Evolutionary conservation across 2,888 invertebrate genomes (phyloP).

Genomic region (Leptinotarsa haldemani): DNA sequence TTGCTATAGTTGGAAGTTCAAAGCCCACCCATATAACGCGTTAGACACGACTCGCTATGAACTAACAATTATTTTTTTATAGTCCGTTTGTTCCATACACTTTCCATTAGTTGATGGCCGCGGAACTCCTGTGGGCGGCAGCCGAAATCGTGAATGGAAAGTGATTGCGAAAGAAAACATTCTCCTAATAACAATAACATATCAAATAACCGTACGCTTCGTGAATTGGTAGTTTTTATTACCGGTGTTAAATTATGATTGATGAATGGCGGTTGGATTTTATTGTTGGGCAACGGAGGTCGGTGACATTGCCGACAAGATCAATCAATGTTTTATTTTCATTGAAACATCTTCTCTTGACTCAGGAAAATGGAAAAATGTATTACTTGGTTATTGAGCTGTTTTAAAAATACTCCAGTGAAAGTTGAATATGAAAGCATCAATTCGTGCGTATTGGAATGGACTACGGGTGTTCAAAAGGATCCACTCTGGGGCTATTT

Average conservation of each 20-base stretch:
- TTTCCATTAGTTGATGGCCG: neutral
- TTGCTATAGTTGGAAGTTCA: no score
- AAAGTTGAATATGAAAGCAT: no score
- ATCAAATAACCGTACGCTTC: slow-evolving; percentile 2
- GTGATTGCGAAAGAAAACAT: slow-evolving; percentile 25
- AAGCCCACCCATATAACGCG: no score
- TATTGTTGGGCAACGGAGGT: neutral
- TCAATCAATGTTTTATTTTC: neutral
- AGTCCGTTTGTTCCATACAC: slow-evolving; percentile 4
- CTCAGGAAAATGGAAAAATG: no score
- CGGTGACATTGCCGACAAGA: neutral
- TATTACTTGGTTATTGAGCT: no score
- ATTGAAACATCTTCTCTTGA: no score
- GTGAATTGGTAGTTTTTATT: slow-evolving; percentile 14
- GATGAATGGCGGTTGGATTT: slow-evolving; percentile 3
- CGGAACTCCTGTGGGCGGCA: slow-evolving; percentile 17
- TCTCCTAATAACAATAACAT: slow-evolving; percentile 18
- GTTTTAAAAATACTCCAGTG: no score
- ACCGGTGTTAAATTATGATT: neutral
- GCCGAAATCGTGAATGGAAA: slow-evolving; percentile 26
- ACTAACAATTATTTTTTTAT: slow-evolving; percentile 5
- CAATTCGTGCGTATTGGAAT: no score
- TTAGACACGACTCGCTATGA: no score
- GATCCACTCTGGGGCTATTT: no score
- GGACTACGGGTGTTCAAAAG: no score